These are phyloP conservation scores for Simalia tracyae DNA, from an alignment of 2,797 vertebrate genomes.

Conservation along the genomic window DNA sequence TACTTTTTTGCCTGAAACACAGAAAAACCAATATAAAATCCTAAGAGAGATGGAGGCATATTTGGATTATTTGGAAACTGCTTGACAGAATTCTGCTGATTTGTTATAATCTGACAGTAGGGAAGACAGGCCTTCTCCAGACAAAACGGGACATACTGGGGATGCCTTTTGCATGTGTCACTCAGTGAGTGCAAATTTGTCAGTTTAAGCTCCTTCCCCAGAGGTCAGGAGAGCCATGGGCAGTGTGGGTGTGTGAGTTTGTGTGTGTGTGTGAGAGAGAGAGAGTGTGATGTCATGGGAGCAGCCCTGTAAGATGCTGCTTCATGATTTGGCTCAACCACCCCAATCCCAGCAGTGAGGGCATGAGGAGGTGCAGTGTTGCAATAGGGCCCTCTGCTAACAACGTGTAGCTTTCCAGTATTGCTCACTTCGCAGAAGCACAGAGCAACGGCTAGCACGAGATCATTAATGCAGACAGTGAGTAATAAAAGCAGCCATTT, in stretches of 20 bases:
- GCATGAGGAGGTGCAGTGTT: background rate
- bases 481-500: background rate
- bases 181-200: background rate
- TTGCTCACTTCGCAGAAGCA: no score
- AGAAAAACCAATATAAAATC: background rate
- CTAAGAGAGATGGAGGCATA: background rate
- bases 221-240: background rate
- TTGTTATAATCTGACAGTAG: background rate
- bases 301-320: background rate
- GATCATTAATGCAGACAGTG: background rate
- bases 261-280: background rate
- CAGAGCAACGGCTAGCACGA: no score
- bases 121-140: background rate
- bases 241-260: background rate
- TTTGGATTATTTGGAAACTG: background rate
- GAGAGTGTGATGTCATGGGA: background rate
- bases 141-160: background rate
- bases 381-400: no score
- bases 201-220: background rate
- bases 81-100: background rate
- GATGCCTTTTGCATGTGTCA: slow-evolving; percentile 10
- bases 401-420: background rate
- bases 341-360: background rate
- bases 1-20: background rate
- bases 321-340: background rate